phyloP scores from a whole-genome alignment of 2,797 vertebrate species.

The Paedocypris micromegethes region DNA sequence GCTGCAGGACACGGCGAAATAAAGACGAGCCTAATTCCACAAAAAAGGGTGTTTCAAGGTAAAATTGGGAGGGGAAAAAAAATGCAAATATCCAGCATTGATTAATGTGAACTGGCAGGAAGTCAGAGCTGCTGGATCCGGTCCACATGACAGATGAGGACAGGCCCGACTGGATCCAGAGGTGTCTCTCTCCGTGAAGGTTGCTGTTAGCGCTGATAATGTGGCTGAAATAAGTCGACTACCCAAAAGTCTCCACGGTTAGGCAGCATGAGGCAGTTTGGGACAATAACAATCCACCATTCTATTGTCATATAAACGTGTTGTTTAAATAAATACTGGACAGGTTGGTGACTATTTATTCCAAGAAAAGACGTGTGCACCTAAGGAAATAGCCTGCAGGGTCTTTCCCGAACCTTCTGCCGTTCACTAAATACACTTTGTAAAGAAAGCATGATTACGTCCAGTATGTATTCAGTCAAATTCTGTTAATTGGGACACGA shows the following conservation, averaged over 20 bases:
- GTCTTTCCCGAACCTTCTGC: too few species aligned
- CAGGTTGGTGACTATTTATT: too few species aligned
- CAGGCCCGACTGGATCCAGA: constrained; percentile 62
- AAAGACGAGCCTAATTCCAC: neutral
- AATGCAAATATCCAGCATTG: constrained; percentile 27
- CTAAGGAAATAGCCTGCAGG: too few species aligned
- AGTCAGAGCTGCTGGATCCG: constrained; percentile 53
- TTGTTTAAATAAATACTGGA: too few species aligned
- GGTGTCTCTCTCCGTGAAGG: constrained; percentile 63
- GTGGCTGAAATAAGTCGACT: constrained; percentile 68
- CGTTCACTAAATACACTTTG: too few species aligned
- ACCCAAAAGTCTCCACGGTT: constrained; percentile 61
- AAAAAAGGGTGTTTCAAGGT: constrained; percentile 3
- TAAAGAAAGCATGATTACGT: too few species aligned
- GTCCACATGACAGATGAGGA: constrained; percentile 69
- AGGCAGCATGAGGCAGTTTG: constrained; percentile 5
- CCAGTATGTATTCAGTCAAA: too few species aligned
- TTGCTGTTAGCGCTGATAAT: constrained; percentile 64
- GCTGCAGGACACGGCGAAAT: constrained; percentile 21
- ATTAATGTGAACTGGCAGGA: constrained; percentile 34
- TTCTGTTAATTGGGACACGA: too few species aligned
- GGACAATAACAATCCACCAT: too few species aligned
- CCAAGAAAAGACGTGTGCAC: too few species aligned
- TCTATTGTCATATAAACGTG: too few species aligned
- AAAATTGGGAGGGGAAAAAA: neutral